A percentile compares a stretch with the other conserved stretches of the same genome.
Evolutionary conservation across 2,888 invertebrate genomes (phyloP).

Genomic region (Pristionchus maxplancki): DNA sequence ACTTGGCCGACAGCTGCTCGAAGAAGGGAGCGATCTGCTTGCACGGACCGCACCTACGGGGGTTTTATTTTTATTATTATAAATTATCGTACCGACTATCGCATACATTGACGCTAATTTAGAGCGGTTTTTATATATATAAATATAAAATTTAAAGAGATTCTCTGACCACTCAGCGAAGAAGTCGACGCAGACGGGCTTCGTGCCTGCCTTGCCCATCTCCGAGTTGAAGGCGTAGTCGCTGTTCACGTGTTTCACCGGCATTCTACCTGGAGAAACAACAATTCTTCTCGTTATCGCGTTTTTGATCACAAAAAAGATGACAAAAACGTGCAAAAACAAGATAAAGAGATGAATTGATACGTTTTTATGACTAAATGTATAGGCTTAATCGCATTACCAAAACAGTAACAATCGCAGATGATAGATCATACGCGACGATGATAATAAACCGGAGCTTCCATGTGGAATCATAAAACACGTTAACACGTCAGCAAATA

Average conservation of each 20-base stretch:
- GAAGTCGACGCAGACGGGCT: conserved; percentile 75
- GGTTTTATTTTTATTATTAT: not conserved
- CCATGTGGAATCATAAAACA: conserved; percentile 23
- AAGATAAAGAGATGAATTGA: not conserved
- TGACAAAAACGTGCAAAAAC: not conserved
- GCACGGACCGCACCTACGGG: conserved; percentile 93
- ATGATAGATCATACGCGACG: not conserved
- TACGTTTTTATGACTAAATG: no score
- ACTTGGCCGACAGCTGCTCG: conserved; percentile 89
- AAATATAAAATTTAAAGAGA: no score
- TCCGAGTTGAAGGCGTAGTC: conserved; percentile 67
- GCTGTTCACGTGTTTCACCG: conserved; percentile 63
- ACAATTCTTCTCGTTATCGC: not conserved
- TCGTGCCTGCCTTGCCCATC: conserved; percentile 64
- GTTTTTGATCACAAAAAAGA: not conserved
- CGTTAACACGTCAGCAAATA: not conserved
- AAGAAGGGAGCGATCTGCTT: conserved; percentile 92
- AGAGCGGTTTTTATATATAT: no score
- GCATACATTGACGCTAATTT: no score
- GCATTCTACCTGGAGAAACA: conserved; percentile 58
- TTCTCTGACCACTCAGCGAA: conserved; percentile 75
- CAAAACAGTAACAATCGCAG: no score
- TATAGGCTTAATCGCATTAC: no score
- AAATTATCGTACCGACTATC: no score
- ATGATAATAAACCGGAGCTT: not conserved